Percentiles rank a stretch among this genome's conserved stretches.
Evolutionary conservation across 2,888 invertebrate genomes (phyloP).

Genomic region (Agonopterix arenella): DNA sequence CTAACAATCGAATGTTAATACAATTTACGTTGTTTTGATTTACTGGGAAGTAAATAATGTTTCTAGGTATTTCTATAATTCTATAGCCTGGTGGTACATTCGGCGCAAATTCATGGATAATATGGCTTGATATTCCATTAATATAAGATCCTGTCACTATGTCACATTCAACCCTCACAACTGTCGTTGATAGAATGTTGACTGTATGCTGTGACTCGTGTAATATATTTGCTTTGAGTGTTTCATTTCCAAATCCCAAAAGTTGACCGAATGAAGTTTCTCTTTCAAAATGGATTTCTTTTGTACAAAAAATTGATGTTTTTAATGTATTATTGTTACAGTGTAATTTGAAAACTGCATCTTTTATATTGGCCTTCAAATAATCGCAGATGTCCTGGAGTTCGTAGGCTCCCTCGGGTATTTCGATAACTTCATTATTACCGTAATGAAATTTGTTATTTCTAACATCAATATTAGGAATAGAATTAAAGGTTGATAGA

Average conservation of each 20-base stretch:
- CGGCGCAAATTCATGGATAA: too few relatives aligned
- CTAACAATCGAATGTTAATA: too few relatives aligned
- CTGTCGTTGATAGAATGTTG: constrained; percentile 7
- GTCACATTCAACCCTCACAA: constrained; percentile 9
- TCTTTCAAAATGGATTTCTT: constrained; percentile 7
- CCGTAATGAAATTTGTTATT: constrained; percentile 30
- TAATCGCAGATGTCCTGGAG: constrained; percentile 12
- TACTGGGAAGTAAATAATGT: too few relatives aligned
- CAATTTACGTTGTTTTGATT: too few relatives aligned
- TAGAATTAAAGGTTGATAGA: constrained; percentile 18
- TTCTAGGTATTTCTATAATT: too few relatives aligned
- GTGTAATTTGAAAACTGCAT: constrained; percentile 1
- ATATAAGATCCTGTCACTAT: constrained; percentile 19
- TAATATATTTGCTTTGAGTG: too few relatives aligned
- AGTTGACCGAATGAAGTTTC: constrained; percentile 2
- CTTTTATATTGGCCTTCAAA: constrained; percentile 9
- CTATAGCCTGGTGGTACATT: too few relatives aligned
- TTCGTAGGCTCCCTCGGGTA: constrained; percentile 21
- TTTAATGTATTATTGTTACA: constrained; percentile 28
- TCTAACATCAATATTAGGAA: constrained; percentile 28
- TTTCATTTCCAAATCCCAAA: constrained; percentile 4
- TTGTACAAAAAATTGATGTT: constrained; percentile 8
- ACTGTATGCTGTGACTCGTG: too few relatives aligned
- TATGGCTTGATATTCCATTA: too few relatives aligned
- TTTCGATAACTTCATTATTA: constrained; percentile 17